Evolutionary conservation across 2,113 vertebrate species (phyloP), one percentile per base, ranked within the genome.

Genomic region (Osmerus mordax): DNA sequence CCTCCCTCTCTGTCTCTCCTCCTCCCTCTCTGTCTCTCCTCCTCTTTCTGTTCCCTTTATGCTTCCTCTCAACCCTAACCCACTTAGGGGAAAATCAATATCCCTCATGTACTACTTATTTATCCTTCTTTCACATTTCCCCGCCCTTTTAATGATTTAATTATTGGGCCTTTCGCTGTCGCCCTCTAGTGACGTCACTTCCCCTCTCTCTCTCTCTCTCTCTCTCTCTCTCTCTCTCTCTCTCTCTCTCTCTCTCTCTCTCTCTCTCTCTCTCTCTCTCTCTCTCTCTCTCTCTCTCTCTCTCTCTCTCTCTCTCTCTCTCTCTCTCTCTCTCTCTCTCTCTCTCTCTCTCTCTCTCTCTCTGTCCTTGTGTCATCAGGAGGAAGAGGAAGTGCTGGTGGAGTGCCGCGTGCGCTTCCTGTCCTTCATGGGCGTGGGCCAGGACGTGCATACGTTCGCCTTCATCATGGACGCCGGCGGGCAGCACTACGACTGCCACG

Each of bases 371-470:
- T 60, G 58, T 21, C 81, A 62, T 1, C 75, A 98, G 94, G 90
- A 92, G 36, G 96, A 98, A 91, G 94, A 94, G 82, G 97, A 99
- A 3, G 82, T 97, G 78, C 64, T 99, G 65, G 93, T 99, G 90
- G 97, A 99, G 87, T 99, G 97, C 67, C 96, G 97, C 0, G 97
- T 99, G 41, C 94, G 97, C 1, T 99, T 99, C 89, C 90, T 99
- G 86, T 99, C 97, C 14, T 99, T 99, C 89, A 98, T 99, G 95
- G 97, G 97, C 0, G 95, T 99, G 0, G 97, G 97, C 11, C 95
- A 86, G 66, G 94, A 99, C 0, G 56, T 95, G 71, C 97, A 96
- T 82, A 94, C 95, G 0, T 99, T 99, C 0, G 97, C 96, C 88
- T 99, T 99, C 88, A 94, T 99, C 83, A 99, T 99, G 97, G 97